Base-by-base conservation (phyloP, 1,140 invertebrate genomes). In the Hyles euphorbiae region DNA sequence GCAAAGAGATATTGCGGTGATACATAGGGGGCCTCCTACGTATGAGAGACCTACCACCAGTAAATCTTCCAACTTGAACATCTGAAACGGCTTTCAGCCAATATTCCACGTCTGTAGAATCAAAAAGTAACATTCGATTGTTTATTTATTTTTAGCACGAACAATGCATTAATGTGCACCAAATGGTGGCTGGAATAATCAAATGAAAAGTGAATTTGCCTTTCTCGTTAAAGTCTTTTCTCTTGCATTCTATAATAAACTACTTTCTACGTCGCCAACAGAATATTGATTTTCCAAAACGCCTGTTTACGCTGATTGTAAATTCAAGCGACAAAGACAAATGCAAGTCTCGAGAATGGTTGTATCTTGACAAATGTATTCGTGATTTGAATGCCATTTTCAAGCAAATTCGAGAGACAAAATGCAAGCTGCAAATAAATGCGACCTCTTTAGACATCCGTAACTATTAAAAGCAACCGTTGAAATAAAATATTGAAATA, bases 191-290 rank as follows among this genome's bases (percentile, higher is more conserved):
- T 1, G 22, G 22, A 54, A 54, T 22, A 54, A 54, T 22, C 3
- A 54, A 45, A 44, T 44, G 53, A 32, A 45, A 44, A 45, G n/a
- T 43, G 36, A 54, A 54, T 12, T 44, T 22, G 32, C 53, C 53
- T 52, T 52, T 52, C 50, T 52, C 36, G 36, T 1, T 40, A 40
- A 5, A 0, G 8, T 12, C 53, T 54, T 54, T 44, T 44, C 53
- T 43, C 53, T 44, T 44, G 9, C 12, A 34, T 11, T 40, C 22
- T 43, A 54, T 44, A 40, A 54, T 54, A 54, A 43, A 54, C 53
- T 45, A 54, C 53, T 54, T 54, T 54, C 53, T 54, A 44, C n/a
- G 40, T 54, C 40, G 53, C 12, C 40, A 22, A 8, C 9, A 43
- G 53, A 45, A 54, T 54, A 45, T 44, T 48, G 47, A 48, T 48